Percentiles rank a stretch among this genome's conserved stretches.
Conservation (phyloP, 2,888 invertebrate genomes). For the Dryomyza anilis region DNA sequence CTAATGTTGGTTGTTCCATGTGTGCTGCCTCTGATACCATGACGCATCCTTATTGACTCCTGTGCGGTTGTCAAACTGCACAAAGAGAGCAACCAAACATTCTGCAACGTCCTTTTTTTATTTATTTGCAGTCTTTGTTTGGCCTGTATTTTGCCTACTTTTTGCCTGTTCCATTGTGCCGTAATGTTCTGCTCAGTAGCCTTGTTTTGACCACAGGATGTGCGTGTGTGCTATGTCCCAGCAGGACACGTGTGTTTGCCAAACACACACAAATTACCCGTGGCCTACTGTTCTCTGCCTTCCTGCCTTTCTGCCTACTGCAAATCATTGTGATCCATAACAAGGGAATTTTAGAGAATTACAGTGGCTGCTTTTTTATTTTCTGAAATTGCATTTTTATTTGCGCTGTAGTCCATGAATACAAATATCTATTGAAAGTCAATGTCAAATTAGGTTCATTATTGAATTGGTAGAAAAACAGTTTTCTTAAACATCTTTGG, state of each 20-base stretch:
- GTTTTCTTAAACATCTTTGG: no score
- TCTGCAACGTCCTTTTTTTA: neutral
- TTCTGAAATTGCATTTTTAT: no score
- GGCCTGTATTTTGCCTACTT: neutral
- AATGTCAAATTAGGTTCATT: no score
- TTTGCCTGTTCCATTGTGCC: neutral
- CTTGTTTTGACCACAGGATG: slow-evolving; percentile 7
- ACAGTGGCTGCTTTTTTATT: no score
- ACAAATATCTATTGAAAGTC: no score
- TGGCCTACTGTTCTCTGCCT: slow-evolving; percentile 10
- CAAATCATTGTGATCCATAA: no score
- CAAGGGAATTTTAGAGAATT: no score
- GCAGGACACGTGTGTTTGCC: slow-evolving; percentile 19
- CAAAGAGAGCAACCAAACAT: neutral
- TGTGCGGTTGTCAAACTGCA: slow-evolving; percentile 5
- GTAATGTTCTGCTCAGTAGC: neutral
- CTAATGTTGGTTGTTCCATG: neutral
- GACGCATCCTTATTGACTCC: slow-evolving; percentile 13
- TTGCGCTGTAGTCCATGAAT: no score
- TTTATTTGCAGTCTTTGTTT: neutral
- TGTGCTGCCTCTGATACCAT: no score
- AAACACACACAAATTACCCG: slow-evolving; percentile 15
- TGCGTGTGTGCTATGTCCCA: slow-evolving; percentile 2
- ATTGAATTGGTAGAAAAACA: no score
- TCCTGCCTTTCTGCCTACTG: no score